Conservation (phyloP, 1,140 invertebrate species). For the Pararge aegeria region DNA sequence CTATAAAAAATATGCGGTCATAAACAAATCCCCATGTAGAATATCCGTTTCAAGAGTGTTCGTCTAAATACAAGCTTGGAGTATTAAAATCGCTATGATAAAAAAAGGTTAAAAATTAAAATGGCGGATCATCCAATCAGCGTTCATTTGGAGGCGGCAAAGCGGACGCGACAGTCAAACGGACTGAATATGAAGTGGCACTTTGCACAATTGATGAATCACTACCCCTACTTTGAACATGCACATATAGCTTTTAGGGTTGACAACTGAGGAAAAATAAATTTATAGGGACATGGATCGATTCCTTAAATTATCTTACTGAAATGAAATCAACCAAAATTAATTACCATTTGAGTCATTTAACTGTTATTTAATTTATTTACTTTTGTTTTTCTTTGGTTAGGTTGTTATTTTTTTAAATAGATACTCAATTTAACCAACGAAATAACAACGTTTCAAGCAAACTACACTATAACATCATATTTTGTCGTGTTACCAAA, state of each 20-base stretch:
- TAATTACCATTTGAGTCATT: too few relatives aligned
- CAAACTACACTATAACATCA: too few relatives aligned
- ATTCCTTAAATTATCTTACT: too few relatives aligned
- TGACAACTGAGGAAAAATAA: constrained; percentile 12
- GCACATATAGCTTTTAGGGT: constrained; percentile 29
- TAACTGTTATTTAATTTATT: too few relatives aligned
- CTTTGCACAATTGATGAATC: constrained; percentile 76
- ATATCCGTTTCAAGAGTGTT: constrained; percentile 27
- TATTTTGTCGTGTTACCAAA: too few relatives aligned
- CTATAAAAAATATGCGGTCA: background rate
- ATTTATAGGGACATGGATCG: too few relatives aligned
- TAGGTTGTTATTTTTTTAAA: too few relatives aligned
- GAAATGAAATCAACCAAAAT: too few relatives aligned
- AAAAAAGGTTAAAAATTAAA: constrained; percentile 45
- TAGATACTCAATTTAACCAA: too few relatives aligned
- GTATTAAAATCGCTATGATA: constrained; percentile 29
- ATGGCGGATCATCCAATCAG: constrained; percentile 61
- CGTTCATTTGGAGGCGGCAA: constrained; percentile 58
- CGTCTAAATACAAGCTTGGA: constrained; percentile 38
- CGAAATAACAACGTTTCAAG: too few relatives aligned
- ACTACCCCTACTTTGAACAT: constrained; percentile 54
- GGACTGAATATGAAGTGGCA: constrained; percentile 73
- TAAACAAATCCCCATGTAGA: constrained; percentile 18
- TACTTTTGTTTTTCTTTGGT: too few relatives aligned
- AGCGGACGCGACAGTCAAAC: constrained; percentile 60